Conservation (phyloP, 2,113 vertebrate genomes). For the Pantherophis guttatus region DNA sequence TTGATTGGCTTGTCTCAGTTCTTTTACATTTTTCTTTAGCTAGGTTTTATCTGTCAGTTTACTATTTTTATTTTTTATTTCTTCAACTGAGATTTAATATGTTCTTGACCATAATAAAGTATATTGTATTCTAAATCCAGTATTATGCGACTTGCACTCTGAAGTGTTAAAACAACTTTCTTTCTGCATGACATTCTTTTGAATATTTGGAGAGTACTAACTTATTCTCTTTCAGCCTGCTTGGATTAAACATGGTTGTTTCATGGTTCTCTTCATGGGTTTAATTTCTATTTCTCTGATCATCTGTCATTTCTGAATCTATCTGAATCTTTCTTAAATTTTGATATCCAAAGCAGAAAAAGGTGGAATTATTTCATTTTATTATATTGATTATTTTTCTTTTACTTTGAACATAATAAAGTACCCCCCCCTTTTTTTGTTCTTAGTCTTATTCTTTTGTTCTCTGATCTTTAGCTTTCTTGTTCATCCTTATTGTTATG, state of each 20-base stretch:
- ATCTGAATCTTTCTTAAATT: background rate
- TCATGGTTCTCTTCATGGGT: background rate
- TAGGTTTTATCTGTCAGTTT: background rate
- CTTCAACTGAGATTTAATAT: background rate
- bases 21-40: background rate
- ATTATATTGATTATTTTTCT: background rate
- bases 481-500: background rate
- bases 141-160: background rate
- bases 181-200: background rate
- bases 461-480: background rate
- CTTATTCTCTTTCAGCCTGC: background rate
- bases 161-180: background rate
- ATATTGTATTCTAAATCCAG: background rate
- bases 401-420: background rate
- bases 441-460: background rate
- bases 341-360: background rate
- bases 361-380: background rate
- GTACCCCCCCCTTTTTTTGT: background rate
- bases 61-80: background rate
- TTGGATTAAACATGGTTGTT: background rate
- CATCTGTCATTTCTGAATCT: background rate
- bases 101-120: background rate
- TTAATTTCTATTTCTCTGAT: background rate
- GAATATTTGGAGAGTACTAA: background rate
- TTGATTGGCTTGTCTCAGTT: background rate